Percentiles rank a stretch among this genome's conserved stretches.
phyloP scores from a whole-genome alignment of 2,797 vertebrate species.

The Pseudochaenichthys georgianus region DNA sequence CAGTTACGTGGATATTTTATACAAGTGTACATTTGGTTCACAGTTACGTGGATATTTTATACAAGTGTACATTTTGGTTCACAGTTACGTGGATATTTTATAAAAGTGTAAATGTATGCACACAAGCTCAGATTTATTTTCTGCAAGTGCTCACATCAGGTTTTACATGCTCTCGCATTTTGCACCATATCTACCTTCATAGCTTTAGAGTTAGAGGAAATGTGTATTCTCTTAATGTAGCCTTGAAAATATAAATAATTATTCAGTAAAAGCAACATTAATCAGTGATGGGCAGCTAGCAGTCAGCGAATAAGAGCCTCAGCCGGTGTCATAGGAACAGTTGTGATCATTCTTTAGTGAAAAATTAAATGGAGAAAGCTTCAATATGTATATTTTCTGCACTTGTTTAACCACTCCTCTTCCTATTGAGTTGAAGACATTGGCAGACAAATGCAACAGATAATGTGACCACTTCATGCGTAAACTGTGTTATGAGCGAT shows the following conservation, averaged over 20 bases:
- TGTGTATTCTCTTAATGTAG: neutral
- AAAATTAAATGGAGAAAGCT: slow-evolving; percentile 81
- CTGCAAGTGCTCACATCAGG: too few species aligned
- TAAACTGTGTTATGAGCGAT: slow-evolving; percentile 96
- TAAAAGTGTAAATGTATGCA: too few species aligned
- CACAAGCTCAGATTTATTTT: too few species aligned
- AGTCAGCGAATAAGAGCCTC: slow-evolving; percentile 13
- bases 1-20: too few species aligned
- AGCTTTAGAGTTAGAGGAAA: neutral
- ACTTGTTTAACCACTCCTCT: slow-evolving; percentile 12
- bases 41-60: too few species aligned
- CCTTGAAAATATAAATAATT: slow-evolving; percentile 2
- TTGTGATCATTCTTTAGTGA: slow-evolving; percentile 42
- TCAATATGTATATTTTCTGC: slow-evolving; percentile 68
- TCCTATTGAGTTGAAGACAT: slow-evolving; percentile 90
- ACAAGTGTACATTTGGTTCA: too few species aligned
- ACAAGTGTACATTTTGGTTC: too few species aligned
- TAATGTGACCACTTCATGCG: slow-evolving; percentile 93
- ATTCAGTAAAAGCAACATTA: slow-evolving; percentile 3
- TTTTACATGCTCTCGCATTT: too few species aligned
- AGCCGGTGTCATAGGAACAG: slow-evolving; percentile 33
- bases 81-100: too few species aligned
- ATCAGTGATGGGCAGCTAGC: neutral
- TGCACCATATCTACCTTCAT: too few species aligned
- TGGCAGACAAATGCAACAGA: slow-evolving; percentile 89